phyloP scores from a whole-genome alignment of 2,888 invertebrate genomes.

The Pachycephus smyrnensis region DNA sequence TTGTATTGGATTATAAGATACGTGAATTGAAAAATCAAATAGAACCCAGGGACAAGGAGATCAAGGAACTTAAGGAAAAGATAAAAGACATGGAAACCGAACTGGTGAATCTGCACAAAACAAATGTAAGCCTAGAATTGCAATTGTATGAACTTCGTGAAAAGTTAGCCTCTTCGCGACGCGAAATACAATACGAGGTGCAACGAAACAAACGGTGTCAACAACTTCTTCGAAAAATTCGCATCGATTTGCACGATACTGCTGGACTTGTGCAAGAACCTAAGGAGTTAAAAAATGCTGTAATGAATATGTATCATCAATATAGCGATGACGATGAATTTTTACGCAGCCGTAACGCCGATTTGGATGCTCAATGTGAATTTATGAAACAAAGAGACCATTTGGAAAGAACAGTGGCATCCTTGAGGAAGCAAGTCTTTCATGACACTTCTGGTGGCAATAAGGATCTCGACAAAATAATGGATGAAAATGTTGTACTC shows the following conservation, averaged over 20 bases:
- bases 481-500: constrained; percentile 81
- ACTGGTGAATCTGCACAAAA: constrained; percentile 81
- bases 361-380: constrained; percentile 80
- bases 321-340: constrained; percentile 80
- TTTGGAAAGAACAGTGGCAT: constrained; percentile 76
- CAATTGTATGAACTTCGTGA: constrained; percentile 82
- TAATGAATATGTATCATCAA: constrained; percentile 74
- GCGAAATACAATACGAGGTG: constrained; percentile 77
- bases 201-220: constrained; percentile 73
- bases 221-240: constrained; percentile 78
- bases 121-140: constrained; percentile 78
- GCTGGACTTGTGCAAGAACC: constrained; percentile 85
- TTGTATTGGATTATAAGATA: constrained; percentile 90
- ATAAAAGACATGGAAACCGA: constrained; percentile 87
- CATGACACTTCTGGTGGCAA: constrained; percentile 31
- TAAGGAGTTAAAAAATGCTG: constrained; percentile 70
- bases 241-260: constrained; percentile 84
- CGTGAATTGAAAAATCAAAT: constrained; percentile 87
- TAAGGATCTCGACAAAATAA: constrained; percentile 63
- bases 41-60: constrained; percentile 87
- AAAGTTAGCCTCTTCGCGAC: constrained; percentile 79
- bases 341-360: constrained; percentile 75
- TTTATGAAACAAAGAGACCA: constrained; percentile 86
- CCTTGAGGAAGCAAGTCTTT: constrained; percentile 65
- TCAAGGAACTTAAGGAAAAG: constrained; percentile 85